Evolutionary conservation across 2,888 invertebrate genomes (phyloP), one percentile per base, ranked within the genome.

Genomic region (Stenodera caucasica): DNA sequence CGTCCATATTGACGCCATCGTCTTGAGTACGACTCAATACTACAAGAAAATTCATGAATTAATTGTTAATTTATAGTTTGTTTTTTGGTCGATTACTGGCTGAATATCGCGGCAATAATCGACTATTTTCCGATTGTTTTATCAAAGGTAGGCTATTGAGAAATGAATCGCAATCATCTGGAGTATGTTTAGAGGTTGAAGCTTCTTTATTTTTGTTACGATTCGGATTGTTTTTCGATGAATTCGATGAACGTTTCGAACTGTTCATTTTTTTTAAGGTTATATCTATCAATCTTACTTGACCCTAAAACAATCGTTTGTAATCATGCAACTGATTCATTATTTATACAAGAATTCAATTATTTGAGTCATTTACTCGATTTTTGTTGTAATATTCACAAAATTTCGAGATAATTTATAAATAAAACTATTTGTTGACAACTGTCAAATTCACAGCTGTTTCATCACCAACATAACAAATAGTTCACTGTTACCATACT

Each of bases 1-100:
- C 96, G 71, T 96, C 96, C 83, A 94, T 90, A 15, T 88, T 90
- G 62, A 96, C 86, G 3, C 88, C 87, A 73, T 93, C 93, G 60
- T 91, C 90, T 2, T 86, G 83, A 32, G 86, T 84, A 57, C 91
- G 84, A 11, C 85, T 84, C 53, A 91, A 80, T 23, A 90, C 86
- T 74, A 61, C 51, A 72, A 71, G 33, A n/a, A n/a, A n/a, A n/a
- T n/a, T n/a, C n/a, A n/a, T n/a, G n/a, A n/a, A n/a, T n/a, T n/a
- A n/a, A n/a, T n/a, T n/a, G n/a, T n/a, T n/a, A n/a, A n/a, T n/a
- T n/a, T n/a, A n/a, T n/a, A n/a, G n/a, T n/a, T n/a, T n/a, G n/a
- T n/a, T n/a, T n/a, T n/a, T n/a, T n/a, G n/a, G n/a, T 18, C 5
- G 70, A 69, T 71, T 73, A 81, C 82, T 75, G 55, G 85, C 81